phyloP scores from a whole-genome alignment of 2,888 invertebrate species.

The Steinernema scapterisci region DNA sequence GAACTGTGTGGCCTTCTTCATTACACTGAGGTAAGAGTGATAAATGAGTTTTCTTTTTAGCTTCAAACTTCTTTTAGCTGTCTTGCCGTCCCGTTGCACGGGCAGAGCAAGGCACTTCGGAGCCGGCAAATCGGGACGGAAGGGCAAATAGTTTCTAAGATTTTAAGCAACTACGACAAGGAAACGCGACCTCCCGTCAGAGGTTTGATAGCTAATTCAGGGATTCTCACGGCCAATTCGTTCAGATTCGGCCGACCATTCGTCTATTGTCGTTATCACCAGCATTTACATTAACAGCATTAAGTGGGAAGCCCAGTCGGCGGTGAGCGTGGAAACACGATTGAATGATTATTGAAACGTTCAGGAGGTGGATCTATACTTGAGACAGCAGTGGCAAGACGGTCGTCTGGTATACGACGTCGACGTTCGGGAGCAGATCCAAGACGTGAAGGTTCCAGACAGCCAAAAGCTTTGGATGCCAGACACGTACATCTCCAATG shows the following conservation, averaged over 20 bases:
- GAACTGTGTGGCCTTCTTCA: too few relatives aligned
- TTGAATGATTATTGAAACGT: background rate
- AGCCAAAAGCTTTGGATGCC: slow-evolving; percentile 62
- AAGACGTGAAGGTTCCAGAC: slow-evolving; percentile 46
- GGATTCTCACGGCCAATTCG: background rate
- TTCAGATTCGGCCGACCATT: slow-evolving; percentile 59
- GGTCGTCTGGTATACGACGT: slow-evolving; percentile 61
- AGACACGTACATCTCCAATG: slow-evolving; percentile 61
- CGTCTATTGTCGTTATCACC: slow-evolving; percentile 60
- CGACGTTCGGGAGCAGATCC: slow-evolving; percentile 57
- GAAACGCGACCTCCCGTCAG: slow-evolving; percentile 61
- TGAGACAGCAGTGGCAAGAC: slow-evolving; percentile 66
- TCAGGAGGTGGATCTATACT: slow-evolving; percentile 63
- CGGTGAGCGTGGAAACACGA: slow-evolving; percentile 35
- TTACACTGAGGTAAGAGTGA: too few relatives aligned
- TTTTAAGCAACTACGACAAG: slow-evolving; percentile 60
- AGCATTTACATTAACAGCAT: slow-evolving; percentile 60
- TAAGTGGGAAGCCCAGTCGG: slow-evolving; percentile 52
- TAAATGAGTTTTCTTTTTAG: background rate
- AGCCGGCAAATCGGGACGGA: slow-evolving; percentile 58
- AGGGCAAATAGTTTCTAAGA: slow-evolving; percentile 51
- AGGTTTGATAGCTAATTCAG: slow-evolving; percentile 43
- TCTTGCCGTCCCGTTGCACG: background rate
- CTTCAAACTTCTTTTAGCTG: background rate
- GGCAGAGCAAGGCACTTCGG: slow-evolving; percentile 39